Conservation (phyloP, 2,797 vertebrate species). For the Gymnodraco acuticeps region DNA sequence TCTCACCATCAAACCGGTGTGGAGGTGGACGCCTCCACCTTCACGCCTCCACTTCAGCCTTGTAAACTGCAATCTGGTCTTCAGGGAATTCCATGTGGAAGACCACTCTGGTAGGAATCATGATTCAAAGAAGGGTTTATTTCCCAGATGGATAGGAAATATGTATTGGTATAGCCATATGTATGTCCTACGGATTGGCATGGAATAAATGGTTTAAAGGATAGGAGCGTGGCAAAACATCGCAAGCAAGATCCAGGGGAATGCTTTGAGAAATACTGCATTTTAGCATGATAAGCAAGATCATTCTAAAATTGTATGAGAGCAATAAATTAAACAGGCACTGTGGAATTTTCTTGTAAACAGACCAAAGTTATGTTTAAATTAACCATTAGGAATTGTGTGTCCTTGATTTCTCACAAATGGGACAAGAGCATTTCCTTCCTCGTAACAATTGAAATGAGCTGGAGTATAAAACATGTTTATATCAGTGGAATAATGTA, state of each 20-base stretch:
- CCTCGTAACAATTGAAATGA: not conserved
- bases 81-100: slow-evolving; percentile 64
- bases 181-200: slow-evolving; percentile 39
- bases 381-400: not conserved
- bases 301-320: not conserved
- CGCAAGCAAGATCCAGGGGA: not conserved
- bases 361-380: not conserved
- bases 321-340: not conserved
- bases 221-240: slow-evolving; percentile 12
- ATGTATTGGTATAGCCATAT: slow-evolving; percentile 55
- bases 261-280: not conserved
- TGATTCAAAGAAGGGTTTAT: slow-evolving; percentile 59
- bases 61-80: slow-evolving; percentile 60
- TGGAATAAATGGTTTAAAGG: slow-evolving; percentile 18
- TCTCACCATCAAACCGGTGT: slow-evolving; percentile 70
- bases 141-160: slow-evolving; percentile 54
- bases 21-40: slow-evolving; percentile 68
- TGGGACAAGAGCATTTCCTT: not conserved
- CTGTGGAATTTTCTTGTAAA: not conserved
- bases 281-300: slow-evolving; percentile 2
- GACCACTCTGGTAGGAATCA: slow-evolving; percentile 45
- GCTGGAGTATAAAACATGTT: not conserved
- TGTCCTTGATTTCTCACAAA: not conserved
- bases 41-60: slow-evolving; percentile 58
- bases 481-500: not conserved